Evolutionary conservation across 2,113 vertebrate species (phyloP).

Genomic region (Phaetusa simplex): DNA sequence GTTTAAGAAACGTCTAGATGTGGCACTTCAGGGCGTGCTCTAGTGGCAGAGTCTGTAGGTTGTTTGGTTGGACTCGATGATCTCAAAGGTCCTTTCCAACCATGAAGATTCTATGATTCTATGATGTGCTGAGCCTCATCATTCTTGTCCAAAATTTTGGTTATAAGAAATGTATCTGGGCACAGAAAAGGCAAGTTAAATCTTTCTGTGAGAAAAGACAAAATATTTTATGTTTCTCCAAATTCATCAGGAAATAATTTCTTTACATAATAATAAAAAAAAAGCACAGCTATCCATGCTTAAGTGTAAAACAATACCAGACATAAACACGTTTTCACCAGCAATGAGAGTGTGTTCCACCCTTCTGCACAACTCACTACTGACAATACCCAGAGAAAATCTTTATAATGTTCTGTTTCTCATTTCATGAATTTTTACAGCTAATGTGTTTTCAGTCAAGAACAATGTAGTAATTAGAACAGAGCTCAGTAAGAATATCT

Average conservation of each 20-base stretch:
- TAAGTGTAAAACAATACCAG: conserved; percentile 60
- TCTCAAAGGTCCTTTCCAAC: too few species aligned
- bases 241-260: conserved; percentile 55
- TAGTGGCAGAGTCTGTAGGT: too few species aligned
- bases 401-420: conserved; percentile 72
- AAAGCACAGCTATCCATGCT: conserved; percentile 10
- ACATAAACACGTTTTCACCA: conserved; percentile 57
- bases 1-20: too few species aligned
- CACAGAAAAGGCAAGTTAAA: neutral
- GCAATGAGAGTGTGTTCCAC: conserved; percentile 59
- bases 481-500: conserved; percentile 61
- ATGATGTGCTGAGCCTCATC: neutral
- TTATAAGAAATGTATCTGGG: neutral
- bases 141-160: neutral
- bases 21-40: too few species aligned
- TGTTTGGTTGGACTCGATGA: too few species aligned
- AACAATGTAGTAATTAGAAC: conserved; percentile 74
- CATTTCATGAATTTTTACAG: conserved; percentile 78
- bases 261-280: conserved; percentile 33
- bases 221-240: neutral
- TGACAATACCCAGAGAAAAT: conserved; percentile 70
- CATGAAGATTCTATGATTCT: too few species aligned
- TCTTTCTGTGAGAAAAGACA: neutral
- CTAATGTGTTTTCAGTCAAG: conserved; percentile 73
- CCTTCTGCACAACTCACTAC: conserved; percentile 74